Evolutionary conservation across 2,113 vertebrate species (phyloP), one percentile per base, ranked within the genome.

Genomic region (Xenus cinereus): DNA sequence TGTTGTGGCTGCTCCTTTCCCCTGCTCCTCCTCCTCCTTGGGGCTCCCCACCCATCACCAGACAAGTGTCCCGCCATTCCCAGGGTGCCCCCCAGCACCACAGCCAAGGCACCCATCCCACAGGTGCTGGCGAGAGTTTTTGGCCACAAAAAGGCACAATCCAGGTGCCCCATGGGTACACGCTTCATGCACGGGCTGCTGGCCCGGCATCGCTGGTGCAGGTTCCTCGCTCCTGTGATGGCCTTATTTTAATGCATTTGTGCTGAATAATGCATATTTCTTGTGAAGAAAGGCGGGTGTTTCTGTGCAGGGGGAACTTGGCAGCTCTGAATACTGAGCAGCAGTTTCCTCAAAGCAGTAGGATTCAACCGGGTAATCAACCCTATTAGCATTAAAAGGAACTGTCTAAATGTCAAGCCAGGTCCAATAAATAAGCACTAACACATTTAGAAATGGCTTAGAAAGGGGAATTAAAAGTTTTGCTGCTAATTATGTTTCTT

Each of bases 381-480:
- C 77, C 46, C 50, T 69, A 89, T 93, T 96, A 96, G 69, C 79
- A 82, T 92, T 79, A 67, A 50, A 82, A 79, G 71, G 78, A 93
- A 19, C 77, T 72, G 82, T 89, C 91, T 93, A 41, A 57, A 28
- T 81, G 92, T 89, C 85, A 87, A 79, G 69, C 35, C 59, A 71
- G 33, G 66, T 87, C 63, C 56, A 57, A 87, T 93, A 90, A 95
- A 87, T 92, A 87, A 85, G 63, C 84, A 59, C 72, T 62, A 67
- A 54, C 51, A 50, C 59, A 66, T 78, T 95, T 87, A 51, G 48
- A 86, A 89, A 71, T 59, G 57, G 76, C 87, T 64, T 68, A 88
- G 89, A 92, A 67, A 60, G 51, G 90, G 72, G 77, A 88, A 97
- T 95, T 95, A 80, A 87, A 95, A 93, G 76, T 80, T 94, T 96